Evolutionary conservation across 2,113 vertebrate species (phyloP), one percentile per base, ranked within the genome.

Genomic region (Brienomyrus longianalis): DNA sequence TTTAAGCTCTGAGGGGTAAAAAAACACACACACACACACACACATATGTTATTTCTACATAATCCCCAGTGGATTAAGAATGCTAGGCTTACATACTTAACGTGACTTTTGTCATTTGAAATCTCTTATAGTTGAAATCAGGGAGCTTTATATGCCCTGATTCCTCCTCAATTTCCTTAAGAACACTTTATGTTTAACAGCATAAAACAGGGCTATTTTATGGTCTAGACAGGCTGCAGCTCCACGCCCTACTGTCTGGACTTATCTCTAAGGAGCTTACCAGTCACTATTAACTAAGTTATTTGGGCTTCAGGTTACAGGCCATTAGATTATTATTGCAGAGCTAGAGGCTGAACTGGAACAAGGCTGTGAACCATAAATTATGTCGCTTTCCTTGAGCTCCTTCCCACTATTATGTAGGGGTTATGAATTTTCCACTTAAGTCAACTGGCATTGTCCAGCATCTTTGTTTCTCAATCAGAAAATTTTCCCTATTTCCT

Each of bases 301-400:
- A 66, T 74, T 88, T 74, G 62, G 87, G 47, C 43, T 88, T 74
- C 87, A 74, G 39, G 87, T 88, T 88, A 88, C 87, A 88, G 35
- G 19, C 35, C 54, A 88, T 62, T 59, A 66, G 35, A 88, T 43
- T 59, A 45, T 88, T 88, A 50, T 74, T 51, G 62, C 59, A 74
- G 62, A 88, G 31, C 59, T 70, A 66, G 43, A 21, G 45, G 11
- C 59, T 74, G 62, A 45, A 48, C 59, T 48, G 39, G 54, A 74
- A 62, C 62, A 50, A 15, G 59, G 31, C n/a, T 21, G 10, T 88
- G 39, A 45, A 27, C 62, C n/a, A 74, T 47, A 88, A 70, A 88
- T 74, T 8, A 88, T 6, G 62, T 21, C 13, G 45, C 87, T 48
- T 31, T 74, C 54, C 31, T 43, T 43, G 27, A 31, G 52, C 15